Evolutionary conservation across 2,888 invertebrate species (phyloP).

Genomic region (Erpobdella octoculata): DNA sequence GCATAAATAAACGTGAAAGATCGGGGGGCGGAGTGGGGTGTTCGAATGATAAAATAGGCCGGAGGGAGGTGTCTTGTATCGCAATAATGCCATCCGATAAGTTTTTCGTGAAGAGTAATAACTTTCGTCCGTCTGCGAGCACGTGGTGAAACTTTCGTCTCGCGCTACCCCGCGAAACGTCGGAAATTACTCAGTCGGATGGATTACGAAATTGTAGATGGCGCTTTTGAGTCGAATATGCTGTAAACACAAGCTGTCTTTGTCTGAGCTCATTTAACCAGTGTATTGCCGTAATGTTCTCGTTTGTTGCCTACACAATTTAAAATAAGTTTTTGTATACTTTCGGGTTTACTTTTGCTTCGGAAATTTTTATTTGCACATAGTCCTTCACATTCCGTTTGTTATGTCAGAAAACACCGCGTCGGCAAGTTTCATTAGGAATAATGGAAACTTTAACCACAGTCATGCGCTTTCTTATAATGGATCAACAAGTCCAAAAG

Average conservation of each 20-base stretch:
- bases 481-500: neutral
- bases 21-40: conserved; percentile 5
- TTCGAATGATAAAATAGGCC: conserved; percentile 2
- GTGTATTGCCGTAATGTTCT: neutral
- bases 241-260: conserved; percentile 16
- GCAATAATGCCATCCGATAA: conserved; percentile 12
- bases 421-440: neutral
- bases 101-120: conserved; percentile 13
- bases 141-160: neutral
- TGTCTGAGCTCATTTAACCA: conserved; percentile 2
- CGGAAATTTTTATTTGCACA: neutral
- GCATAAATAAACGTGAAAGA: conserved; percentile 14
- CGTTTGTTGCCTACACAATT: too few relatives aligned
- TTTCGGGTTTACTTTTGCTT: neutral
- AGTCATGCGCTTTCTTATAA: conserved; percentile 5
- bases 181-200: too few relatives aligned
- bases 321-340: too few relatives aligned
- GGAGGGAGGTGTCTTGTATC: conserved; percentile 10
- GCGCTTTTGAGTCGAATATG: conserved; percentile 7
- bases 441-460: neutral
- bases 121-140: conserved; percentile 3
- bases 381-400: neutral
- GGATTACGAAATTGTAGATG: too few relatives aligned
- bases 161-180: neutral
- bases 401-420: neutral